These are phyloP conservation scores for Brachionichthys hirsutus DNA, from an alignment of 2,113 vertebrate genomes.

Conservation along the genomic window DNA sequence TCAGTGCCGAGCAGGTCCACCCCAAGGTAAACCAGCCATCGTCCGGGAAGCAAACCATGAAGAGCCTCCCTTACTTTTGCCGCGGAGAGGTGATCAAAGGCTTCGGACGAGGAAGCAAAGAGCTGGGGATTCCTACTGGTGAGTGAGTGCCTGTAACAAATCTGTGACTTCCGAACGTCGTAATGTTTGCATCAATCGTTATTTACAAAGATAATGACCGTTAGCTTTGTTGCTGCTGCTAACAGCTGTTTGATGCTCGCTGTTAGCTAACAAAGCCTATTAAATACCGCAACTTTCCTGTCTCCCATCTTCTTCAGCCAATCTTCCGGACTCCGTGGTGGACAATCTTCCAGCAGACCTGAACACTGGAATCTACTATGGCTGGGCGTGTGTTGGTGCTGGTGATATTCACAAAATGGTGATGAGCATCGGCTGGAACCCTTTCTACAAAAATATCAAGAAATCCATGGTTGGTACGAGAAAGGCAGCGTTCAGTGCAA, in stretches of 20 bases:
- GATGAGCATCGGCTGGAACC: constrained; percentile 98
- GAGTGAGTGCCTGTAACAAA: constrained; percentile 35
- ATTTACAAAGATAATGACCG: too few relatives aligned
- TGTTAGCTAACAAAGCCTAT: too few relatives aligned
- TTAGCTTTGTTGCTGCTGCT: too few relatives aligned
- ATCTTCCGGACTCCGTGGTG: constrained; percentile 91
- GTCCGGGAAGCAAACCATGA: constrained; percentile 60
- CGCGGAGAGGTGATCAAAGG: constrained; percentile 88
- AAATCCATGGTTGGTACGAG: constrained; percentile 90
- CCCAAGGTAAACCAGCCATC: neutral
- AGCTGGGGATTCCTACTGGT: constrained; percentile 94
- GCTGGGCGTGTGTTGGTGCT: constrained; percentile 89
- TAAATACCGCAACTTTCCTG: neutral
- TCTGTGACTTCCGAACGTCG: too few relatives aligned
- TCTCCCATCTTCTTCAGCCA: constrained; percentile 80
- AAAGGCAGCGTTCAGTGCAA: neutral
- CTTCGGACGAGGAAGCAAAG: constrained; percentile 92
- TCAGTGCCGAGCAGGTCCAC: constrained; percentile 8
- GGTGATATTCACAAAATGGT: constrained; percentile 95
- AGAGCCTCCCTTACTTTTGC: constrained; percentile 89
- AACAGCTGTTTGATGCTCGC: too few relatives aligned
- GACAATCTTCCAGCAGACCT: constrained; percentile 90
- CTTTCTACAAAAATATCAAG: constrained; percentile 93
- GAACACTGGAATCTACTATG: constrained; percentile 93
- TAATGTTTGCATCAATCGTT: too few relatives aligned